Conservation (phyloP, 2,888 invertebrate species). For the Zele albiditarsus region DNA sequence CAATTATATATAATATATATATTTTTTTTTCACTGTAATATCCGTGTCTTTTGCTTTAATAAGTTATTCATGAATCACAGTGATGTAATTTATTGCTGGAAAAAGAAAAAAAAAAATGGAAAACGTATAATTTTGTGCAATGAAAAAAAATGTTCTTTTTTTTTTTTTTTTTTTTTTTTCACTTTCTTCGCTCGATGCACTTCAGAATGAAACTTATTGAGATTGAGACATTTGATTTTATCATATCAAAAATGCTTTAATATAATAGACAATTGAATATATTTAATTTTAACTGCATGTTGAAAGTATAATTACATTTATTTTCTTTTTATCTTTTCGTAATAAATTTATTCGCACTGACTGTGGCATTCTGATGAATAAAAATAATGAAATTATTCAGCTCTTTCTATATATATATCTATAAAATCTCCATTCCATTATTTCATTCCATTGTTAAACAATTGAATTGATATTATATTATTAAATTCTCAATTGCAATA, state of each 20-base stretch:
- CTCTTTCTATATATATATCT: background rate
- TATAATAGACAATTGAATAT: background rate
- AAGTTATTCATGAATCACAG: background rate
- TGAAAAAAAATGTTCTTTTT: background rate
- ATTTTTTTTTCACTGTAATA: background rate
- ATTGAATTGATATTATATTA: background rate
- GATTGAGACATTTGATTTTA: background rate
- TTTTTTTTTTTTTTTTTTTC: background rate
- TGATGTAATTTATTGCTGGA: background rate
- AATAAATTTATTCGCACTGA: background rate
- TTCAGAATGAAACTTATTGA: background rate
- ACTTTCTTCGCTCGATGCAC: background rate
- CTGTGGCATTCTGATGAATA: background rate
- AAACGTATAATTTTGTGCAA: slow-evolving; percentile 3
- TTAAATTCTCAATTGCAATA: background rate
- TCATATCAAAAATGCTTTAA: background rate
- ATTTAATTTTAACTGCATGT: background rate
- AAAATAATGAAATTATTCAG: background rate
- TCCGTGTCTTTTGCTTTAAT: background rate
- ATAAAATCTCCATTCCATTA: background rate
- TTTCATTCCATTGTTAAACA: background rate
- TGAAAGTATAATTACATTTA: background rate
- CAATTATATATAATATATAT: slow-evolving; percentile 1
- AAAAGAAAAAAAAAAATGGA: background rate
- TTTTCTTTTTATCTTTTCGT: background rate